Evolutionary conservation across 2,113 vertebrate species (phyloP).

Genomic region (Orcinus orca): DNA sequence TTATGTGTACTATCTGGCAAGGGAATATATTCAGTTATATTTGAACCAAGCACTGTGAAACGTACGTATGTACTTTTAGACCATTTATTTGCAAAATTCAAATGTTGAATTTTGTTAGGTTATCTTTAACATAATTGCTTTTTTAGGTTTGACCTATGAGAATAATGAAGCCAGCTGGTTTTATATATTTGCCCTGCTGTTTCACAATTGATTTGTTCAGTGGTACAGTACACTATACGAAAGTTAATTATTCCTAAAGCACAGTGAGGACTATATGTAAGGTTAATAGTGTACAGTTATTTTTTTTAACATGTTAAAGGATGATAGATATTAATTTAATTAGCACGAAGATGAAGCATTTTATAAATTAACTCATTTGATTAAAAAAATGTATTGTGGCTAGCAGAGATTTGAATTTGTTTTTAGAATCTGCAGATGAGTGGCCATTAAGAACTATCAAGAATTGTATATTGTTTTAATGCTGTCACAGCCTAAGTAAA

Average conservation of each 20-base stretch:
- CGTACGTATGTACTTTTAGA: conserved; percentile 31
- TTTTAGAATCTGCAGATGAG: neutral
- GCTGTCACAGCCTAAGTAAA: neutral
- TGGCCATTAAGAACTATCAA: neutral
- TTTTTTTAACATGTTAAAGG: neutral
- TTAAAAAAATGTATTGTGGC: conserved; percentile 14
- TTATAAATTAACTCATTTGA: neutral
- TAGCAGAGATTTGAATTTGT: neutral
- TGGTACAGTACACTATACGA: neutral
- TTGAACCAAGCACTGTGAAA: neutral
- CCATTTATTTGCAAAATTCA: neutral
- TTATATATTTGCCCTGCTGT: neutral
- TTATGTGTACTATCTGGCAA: neutral
- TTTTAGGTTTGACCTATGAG: neutral
- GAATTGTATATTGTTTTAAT: neutral
- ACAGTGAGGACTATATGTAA: neutral
- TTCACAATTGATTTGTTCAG: neutral
- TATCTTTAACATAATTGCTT: neutral
- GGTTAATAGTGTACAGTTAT: neutral
- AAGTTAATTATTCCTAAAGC: neutral
- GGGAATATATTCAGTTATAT: neutral
- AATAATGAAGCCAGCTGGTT: neutral
- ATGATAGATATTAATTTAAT: neutral
- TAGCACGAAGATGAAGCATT: neutral
- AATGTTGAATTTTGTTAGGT: conserved; percentile 11